Base-by-base conservation (phyloP, 2,888 invertebrate genomes). In the Mesochorus sp. region DNA sequence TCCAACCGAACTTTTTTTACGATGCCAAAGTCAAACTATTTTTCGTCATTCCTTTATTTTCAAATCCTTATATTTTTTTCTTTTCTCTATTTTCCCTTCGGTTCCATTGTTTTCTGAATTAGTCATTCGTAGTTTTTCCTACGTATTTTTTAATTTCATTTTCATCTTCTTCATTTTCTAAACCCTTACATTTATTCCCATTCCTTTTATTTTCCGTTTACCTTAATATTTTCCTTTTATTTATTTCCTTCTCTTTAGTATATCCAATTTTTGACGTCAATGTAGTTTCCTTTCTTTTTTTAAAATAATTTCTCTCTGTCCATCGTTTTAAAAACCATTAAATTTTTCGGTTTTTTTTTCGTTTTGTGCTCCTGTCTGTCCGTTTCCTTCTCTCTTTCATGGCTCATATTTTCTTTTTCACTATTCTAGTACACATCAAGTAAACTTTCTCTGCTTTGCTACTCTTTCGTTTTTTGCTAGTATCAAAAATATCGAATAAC, bases 401-500 rank as follows among this genome's bases (percentile, higher is more conserved):
- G 4, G 3, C 8, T 8, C 10, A 8, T n/a, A 1, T 34, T 34
- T 34, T n/a, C 34, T 1, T 34, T n/a, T 34, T 34, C 8, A 62
- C 57, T 68, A 34, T 10, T 19, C 47, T 17, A n/a, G 17, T 21
- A 28, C 6, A 44, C 55, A 12, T n/a, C 31, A 19, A 2, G 26
- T 2, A 14, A 14, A 14, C 57, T 57, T 19, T n/a, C 1, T 5
- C 37, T 61, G 14, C 61, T 26, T 4, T 51, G 19, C 37, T 34
- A n/a, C 73, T 53, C 59, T 47, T 62, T 68, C 55, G 24, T 12
- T 75, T 79, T 80, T 84, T 76, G 59, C 80, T 80, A 81, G 80
- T 83, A 83, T 73, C 70, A 74, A 83, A 85, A 86, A 83, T 85
- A 86, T 86, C 85, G 83, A 86, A 82, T 84, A 80, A 83, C 84